These are phyloP conservation scores for Leontocebus nigricollis DNA, from an alignment of 2,797 vertebrate genomes.

Conservation along the genomic window DNA sequence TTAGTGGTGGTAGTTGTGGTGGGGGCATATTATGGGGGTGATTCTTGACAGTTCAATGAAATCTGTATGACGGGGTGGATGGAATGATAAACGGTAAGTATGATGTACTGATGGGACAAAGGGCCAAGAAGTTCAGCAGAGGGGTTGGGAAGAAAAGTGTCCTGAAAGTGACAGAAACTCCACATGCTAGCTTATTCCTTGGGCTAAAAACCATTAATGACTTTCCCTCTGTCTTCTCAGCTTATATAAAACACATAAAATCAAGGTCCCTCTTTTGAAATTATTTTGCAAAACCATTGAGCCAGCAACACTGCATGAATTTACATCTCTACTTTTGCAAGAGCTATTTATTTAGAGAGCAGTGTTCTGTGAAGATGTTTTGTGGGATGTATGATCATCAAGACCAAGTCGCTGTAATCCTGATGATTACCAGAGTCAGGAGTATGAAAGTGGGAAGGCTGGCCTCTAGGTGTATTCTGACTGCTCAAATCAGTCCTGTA, in stretches of 20 bases:
- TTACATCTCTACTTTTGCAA: neutral
- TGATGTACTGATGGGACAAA: neutral
- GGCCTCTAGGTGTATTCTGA: neutral
- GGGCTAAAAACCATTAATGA: neutral
- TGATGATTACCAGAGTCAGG: neutral
- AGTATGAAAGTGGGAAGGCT: neutral
- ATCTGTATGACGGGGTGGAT: neutral
- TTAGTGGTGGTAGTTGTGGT: neutral
- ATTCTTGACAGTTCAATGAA: neutral
- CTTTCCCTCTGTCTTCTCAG: neutral
- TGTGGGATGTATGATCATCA: neutral
- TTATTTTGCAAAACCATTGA: neutral
- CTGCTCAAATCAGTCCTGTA: neutral
- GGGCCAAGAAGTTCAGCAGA: neutral
- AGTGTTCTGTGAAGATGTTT: neutral
- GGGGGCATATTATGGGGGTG: neutral
- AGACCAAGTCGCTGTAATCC: neutral
- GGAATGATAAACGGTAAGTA: neutral
- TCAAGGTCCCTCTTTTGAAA: neutral
- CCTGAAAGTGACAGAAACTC: neutral
- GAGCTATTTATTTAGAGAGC: neutral
- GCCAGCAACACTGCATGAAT: neutral
- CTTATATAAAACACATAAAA: conserved; percentile 6
- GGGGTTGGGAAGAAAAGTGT: neutral
- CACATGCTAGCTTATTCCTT: neutral